Conservation (phyloP, 2,888 invertebrate genomes). For the Schizotus pectinicornis region DNA sequence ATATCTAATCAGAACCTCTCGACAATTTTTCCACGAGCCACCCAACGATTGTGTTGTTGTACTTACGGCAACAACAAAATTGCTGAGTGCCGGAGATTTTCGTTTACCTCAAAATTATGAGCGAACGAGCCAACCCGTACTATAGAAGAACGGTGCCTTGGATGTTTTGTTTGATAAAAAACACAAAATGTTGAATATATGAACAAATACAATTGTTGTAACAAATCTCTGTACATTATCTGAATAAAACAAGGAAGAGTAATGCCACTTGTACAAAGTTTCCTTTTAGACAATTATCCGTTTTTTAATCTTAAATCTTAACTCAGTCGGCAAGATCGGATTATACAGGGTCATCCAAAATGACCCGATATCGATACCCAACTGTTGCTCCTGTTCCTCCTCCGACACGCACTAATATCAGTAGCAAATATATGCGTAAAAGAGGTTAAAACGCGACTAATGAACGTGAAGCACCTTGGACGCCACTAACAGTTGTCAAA, state of each 20-base stretch:
- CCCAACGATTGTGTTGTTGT: background rate
- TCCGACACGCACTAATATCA: too few species aligned
- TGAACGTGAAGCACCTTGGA: too few species aligned
- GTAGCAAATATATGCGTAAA: too few species aligned
- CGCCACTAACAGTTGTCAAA: too few species aligned
- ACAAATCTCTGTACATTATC: slow-evolving; percentile 56
- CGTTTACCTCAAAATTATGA: too few species aligned
- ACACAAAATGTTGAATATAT: slow-evolving; percentile 50
- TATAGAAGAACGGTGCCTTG: slow-evolving; percentile 59
- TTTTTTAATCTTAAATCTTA: background rate
- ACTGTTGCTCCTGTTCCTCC: too few species aligned
- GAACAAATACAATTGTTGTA: slow-evolving; percentile 57
- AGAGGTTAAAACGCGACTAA: too few species aligned
- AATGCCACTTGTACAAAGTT: background rate
- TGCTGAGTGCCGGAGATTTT: too few species aligned
- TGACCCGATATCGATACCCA: too few species aligned
- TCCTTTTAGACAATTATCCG: background rate
- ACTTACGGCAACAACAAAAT: background rate
- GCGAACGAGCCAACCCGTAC: slow-evolving; percentile 41
- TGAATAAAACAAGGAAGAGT: slow-evolving; percentile 45
- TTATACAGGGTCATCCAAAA: too few species aligned
- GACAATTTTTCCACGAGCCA: slow-evolving; percentile 16
- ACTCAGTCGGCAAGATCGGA: background rate
- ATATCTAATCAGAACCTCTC: slow-evolving; percentile 9
- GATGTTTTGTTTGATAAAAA: slow-evolving; percentile 56